phyloP scores from a whole-genome alignment of 2,888 invertebrate species.

The Lomographa bimaculata region DNA sequence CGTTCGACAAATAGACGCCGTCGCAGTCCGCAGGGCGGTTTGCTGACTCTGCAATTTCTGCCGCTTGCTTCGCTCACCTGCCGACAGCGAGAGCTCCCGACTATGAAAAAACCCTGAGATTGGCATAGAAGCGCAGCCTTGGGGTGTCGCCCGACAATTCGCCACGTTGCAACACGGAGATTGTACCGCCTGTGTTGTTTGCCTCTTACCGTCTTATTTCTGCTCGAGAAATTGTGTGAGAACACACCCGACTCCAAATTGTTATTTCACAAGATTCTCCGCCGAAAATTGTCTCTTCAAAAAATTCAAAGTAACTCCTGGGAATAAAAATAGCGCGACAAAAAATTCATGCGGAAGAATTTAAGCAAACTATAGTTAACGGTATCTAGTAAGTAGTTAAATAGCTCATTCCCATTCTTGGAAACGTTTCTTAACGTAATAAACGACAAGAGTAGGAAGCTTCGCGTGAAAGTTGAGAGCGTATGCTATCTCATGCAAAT shows the following conservation, averaged over 20 bases:
- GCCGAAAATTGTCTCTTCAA: conserved; percentile 46
- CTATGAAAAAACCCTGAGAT: conserved; percentile 71
- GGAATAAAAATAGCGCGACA: conserved; percentile 39
- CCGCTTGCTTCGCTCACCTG: conserved; percentile 49
- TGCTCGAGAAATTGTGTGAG: conserved; percentile 68
- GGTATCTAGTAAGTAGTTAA: conserved; percentile 76
- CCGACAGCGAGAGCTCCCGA: conserved; percentile 37
- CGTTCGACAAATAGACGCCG: conserved; percentile 75
- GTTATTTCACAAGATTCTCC: conserved; percentile 57
- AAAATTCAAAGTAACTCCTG: conserved; percentile 37
- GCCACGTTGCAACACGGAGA: conserved; percentile 77
- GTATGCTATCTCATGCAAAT: conserved; percentile 84
- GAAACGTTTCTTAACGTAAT: conserved; percentile 80
- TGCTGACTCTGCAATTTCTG: conserved; percentile 74
- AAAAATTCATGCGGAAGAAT: conserved; percentile 44
- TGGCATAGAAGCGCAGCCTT: conserved; percentile 68
- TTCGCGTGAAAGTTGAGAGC: conserved; percentile 81
- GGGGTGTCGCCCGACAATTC: conserved; percentile 72
- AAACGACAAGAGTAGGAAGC: conserved; percentile 80
- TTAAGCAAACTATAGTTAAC: conserved; percentile 59
- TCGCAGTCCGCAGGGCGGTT: conserved; percentile 72
- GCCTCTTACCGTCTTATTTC: conserved; percentile 78
- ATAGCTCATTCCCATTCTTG: conserved; percentile 80
- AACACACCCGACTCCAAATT: conserved; percentile 63
- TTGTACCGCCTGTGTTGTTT: conserved; percentile 78